These are phyloP conservation scores for Epicauta chinensis DNA, from an alignment of 1,140 invertebrate genomes.

Conservation along the genomic window DNA sequence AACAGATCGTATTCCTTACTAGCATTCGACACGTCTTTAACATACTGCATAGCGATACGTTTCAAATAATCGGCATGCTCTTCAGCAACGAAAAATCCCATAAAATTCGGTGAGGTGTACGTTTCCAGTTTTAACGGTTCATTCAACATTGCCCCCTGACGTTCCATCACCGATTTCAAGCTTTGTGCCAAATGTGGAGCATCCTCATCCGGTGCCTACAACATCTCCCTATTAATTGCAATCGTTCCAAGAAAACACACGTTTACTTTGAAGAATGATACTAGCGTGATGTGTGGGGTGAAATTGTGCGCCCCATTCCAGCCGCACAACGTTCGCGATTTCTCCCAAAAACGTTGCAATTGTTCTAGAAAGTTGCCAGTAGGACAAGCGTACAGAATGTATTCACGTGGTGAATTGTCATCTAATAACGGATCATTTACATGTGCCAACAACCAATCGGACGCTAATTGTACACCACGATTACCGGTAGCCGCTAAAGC, in stretches of 20 bases:
- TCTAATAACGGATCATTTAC: constrained; percentile 77
- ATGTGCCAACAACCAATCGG: constrained; percentile 84
- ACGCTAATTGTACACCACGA: constrained; percentile 75
- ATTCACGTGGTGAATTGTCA: constrained; percentile 67
- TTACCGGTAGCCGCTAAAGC: constrained; percentile 85
- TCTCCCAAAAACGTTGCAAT: constrained; percentile 71
- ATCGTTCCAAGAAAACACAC: not conserved
- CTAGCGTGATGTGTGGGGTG: constrained; percentile 82
- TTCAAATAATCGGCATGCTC: constrained; percentile 70
- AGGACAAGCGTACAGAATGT: constrained; percentile 80
- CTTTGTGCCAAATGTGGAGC: constrained; percentile 57
- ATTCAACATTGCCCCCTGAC: constrained; percentile 54
- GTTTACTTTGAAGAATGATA: constrained; percentile 78
- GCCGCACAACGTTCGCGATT: constrained; percentile 64
- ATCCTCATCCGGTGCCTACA: constrained; percentile 67
- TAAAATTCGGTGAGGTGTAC: constrained; percentile 79
- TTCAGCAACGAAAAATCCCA: constrained; percentile 78
- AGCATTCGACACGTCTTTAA: constrained; percentile 66
- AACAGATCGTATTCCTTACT: constrained; percentile 49
- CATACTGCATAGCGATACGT: constrained; percentile 65
- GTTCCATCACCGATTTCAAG: constrained; percentile 62
- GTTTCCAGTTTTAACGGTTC: constrained; percentile 65
- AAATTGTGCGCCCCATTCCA: constrained; percentile 88
- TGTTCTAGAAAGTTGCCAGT: constrained; percentile 65
- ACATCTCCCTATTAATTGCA: constrained; percentile 3